Evolutionary conservation across 1,140 invertebrate genomes (phyloP), one percentile per base, ranked within the genome.

Genomic region (Ctenoplectra terminalis): DNA sequence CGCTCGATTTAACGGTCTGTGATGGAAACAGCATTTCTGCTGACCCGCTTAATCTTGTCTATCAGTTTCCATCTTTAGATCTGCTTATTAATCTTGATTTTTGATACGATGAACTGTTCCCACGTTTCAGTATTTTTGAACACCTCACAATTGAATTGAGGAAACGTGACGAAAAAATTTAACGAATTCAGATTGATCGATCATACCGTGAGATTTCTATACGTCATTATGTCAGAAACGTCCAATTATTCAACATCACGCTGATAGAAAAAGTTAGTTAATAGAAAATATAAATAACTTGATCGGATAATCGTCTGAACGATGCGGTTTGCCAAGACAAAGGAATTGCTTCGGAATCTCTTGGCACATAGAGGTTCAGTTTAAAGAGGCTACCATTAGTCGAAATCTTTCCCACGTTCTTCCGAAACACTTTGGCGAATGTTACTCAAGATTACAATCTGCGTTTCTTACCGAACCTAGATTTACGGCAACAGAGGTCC

Each of bases 1-100:
- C 84, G 88, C 90, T 90, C 90, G 88, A 90, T 91, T 91, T 90
- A 90, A 87, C 90, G 67, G 79, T 29, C 54, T 37, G 64, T 48
- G 64, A 84, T 82, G 82, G 85, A 82, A 86, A 84, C 81, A 80
- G 81, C 75, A 60, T 67, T 71, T 67, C 56, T 74, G 81, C 73
- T 75, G 81, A 76, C 69, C 73, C 56, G 71, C 29, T 50, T 78
- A 58, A 52, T 58, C 43, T 26, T 56, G 63, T 66, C 73, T 63
- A 23, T 66, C 29, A n/a, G 23, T 60, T 56, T n/a, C 71, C 80
- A 61, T 61, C 66, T 64, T 82, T 82, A 69, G 72, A 52, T 72
- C 56, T 29, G 48, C 52, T 87, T 81, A 83, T 90, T 86, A 82
- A 89, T 90, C 87, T 86, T 83, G 72, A 63, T 84, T 66, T 63